A percentile compares a stretch with the other conserved stretches of the same genome.
phyloP scores from a whole-genome alignment of 2,113 vertebrate species.

The Acanthisitta chloris region DNA sequence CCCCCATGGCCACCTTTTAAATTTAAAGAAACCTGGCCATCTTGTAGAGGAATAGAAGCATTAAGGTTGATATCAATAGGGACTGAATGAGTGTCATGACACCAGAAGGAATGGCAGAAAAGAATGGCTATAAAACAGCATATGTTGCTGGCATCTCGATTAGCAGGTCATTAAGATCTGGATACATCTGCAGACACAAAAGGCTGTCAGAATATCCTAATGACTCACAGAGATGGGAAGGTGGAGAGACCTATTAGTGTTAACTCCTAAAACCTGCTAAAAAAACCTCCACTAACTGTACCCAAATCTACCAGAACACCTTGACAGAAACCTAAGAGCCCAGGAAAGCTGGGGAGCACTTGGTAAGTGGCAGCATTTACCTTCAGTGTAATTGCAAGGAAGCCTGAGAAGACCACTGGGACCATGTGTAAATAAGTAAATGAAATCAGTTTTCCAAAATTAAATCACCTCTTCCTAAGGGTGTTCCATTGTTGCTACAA shows the following conservation, averaged over 20 bases:
- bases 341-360: not conserved
- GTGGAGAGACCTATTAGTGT: not conserved
- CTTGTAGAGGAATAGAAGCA: not conserved
- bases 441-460: not conserved
- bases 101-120: not conserved
- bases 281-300: not conserved
- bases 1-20: not conserved
- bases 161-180: not conserved
- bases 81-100: not conserved
- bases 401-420: not conserved
- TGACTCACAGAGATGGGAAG: not conserved
- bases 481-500: not conserved
- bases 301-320: not conserved
- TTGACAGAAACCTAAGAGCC: not conserved
- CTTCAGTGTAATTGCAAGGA: not conserved
- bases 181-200: not conserved
- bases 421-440: not conserved
- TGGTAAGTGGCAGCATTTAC: not conserved
- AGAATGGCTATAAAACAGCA: not conserved
- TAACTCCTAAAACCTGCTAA: not conserved
- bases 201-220: not conserved
- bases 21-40: not conserved
- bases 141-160: not conserved
- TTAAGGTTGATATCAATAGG: not conserved
- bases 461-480: not conserved